A percentile compares a stretch with the other conserved stretches of the same genome.
Conservation (phyloP, 2,797 vertebrate species). For the Dendrocincla fuliginosa region DNA sequence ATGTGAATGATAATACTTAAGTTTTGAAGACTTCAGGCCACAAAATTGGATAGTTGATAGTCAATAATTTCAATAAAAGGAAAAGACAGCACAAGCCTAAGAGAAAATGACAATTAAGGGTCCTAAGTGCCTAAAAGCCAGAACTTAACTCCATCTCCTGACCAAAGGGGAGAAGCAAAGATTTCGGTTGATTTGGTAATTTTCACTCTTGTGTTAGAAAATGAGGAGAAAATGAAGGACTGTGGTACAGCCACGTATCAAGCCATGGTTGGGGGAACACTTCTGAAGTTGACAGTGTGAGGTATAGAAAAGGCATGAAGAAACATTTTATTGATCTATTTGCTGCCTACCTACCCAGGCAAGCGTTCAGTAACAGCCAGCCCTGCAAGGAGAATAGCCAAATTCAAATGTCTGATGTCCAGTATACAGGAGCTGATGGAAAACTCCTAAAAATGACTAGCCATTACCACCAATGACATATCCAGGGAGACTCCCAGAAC, state of each 20-base stretch:
- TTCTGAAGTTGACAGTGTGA: not conserved
- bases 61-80: not conserved
- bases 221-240: rapidly evolving
- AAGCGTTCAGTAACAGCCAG: not conserved
- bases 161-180: not conserved
- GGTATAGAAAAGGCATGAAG: rapidly evolving
- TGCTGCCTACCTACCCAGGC: not conserved
- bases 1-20: not conserved
- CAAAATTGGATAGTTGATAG: not conserved
- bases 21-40: not conserved
- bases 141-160: not conserved
- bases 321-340: not conserved
- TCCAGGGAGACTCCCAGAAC: not conserved
- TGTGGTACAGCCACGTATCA: not conserved
- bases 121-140: not conserved
- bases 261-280: not conserved
- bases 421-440: rapidly evolving
- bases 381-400: rapidly evolving
- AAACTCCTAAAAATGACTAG: not conserved
- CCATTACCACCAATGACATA: not conserved
- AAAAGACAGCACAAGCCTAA: not conserved
- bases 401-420: rapidly evolving
- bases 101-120: not conserved
- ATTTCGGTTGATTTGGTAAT: not conserved
- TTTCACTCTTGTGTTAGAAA: not conserved